phyloP scores from a whole-genome alignment of 2,113 vertebrate genomes.

The Atlantisia rogersi region DNA sequence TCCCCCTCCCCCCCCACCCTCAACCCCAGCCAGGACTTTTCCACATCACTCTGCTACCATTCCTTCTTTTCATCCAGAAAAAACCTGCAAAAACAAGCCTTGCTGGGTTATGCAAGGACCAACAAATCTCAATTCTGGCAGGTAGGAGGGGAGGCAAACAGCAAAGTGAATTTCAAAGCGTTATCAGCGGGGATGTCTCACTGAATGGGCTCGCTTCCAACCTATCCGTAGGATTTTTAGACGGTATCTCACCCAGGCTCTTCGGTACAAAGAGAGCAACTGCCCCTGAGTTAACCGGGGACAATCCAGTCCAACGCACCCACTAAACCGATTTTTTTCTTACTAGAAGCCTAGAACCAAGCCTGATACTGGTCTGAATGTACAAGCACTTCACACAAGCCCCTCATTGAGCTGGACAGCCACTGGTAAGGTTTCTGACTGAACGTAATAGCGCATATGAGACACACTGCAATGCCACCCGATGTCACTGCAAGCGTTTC shows the following conservation, averaged over 20 bases:
- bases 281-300: neutral
- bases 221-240: neutral
- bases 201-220: neutral
- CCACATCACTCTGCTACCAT: accelerated
- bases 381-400: neutral
- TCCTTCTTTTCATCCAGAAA: neutral
- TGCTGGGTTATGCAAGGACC: conserved; percentile 9
- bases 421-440: neutral
- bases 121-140: neutral
- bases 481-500: neutral
- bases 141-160: conserved; percentile 14
- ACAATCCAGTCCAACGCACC: neutral
- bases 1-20: too few species aligned
- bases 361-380: neutral
- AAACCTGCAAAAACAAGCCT: conserved; percentile 52
- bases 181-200: neutral
- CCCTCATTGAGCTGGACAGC: neutral
- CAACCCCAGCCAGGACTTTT: neutral
- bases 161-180: neutral
- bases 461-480: neutral
- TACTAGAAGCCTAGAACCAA: neutral
- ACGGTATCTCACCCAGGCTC: neutral
- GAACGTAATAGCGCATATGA: accelerated
- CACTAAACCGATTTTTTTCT: neutral
- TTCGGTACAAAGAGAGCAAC: neutral